Evolutionary conservation across 2,888 invertebrate genomes (phyloP).

Genomic region (Trypoxylon attenuatum): DNA sequence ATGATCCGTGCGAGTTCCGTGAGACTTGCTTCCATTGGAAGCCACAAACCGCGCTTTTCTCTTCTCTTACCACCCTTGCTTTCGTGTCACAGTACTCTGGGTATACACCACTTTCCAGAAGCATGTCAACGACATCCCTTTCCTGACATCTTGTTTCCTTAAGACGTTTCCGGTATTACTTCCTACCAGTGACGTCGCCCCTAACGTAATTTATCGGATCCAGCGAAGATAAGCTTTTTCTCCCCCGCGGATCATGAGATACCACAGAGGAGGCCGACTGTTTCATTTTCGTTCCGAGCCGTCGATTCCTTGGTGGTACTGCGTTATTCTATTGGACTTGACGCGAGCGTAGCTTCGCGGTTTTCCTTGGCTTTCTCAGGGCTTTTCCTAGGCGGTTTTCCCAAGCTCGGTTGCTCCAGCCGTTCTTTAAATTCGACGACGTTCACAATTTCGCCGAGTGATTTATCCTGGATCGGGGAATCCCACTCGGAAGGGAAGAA

Average conservation of each 20-base stretch:
- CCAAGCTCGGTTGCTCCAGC: no score
- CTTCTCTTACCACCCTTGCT: slow-evolving; percentile 5
- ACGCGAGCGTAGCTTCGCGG: neutral
- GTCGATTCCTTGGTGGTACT: neutral
- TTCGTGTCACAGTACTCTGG: neutral
- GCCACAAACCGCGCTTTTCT: slow-evolving; percentile 3
- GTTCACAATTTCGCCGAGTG: slow-evolving; percentile 17
- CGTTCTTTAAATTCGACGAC: slow-evolving; percentile 16
- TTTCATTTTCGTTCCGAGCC: no score
- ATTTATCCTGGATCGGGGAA: slow-evolving; percentile 7
- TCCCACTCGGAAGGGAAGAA: neutral
- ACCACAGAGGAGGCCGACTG: no score
- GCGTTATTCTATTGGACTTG: neutral
- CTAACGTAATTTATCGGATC: no score
- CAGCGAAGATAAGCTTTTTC: no score
- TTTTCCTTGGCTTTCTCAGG: neutral
- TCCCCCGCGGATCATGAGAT: no score
- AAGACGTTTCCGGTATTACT: slow-evolving; percentile 20
- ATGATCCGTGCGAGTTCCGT: slow-evolving; percentile 17
- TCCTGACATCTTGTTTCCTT: slow-evolving; percentile 20
- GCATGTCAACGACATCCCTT: slow-evolving; percentile 1
- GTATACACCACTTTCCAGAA: neutral
- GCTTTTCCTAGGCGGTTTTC: neutral
- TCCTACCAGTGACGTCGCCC: no score
- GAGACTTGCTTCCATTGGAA: slow-evolving; percentile 7